Evolutionary conservation across 2,797 vertebrate genomes (phyloP).

Genomic region (Gephyroberyx darwinii): DNA sequence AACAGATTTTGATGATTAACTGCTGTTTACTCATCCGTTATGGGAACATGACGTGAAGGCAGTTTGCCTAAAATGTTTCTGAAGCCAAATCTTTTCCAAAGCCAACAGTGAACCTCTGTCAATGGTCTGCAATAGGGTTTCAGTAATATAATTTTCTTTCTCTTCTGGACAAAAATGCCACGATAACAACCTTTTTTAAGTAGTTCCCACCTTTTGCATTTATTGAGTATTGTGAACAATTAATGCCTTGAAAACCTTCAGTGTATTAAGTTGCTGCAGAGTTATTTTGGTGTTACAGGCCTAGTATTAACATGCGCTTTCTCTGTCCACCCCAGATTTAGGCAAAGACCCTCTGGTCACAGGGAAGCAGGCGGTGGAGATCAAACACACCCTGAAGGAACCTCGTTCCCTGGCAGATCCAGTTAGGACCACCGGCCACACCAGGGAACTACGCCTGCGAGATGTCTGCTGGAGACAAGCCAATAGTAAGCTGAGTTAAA

Average conservation of each 20-base stretch:
- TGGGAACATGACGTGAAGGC: slow-evolving; percentile 28
- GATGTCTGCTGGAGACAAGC: slow-evolving; percentile 79
- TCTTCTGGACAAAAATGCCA: neutral
- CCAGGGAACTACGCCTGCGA: slow-evolving; percentile 70
- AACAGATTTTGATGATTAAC: slow-evolving; percentile 31
- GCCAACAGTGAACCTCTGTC: neutral
- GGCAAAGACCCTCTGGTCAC: slow-evolving; percentile 84
- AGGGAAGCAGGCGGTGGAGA: slow-evolving; percentile 90
- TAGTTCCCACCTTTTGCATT: slow-evolving; percentile 14
- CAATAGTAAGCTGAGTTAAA: slow-evolving; percentile 73
- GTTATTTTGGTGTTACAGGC: neutral
- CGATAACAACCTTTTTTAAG: neutral
- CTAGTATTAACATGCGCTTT: slow-evolving; percentile 8
- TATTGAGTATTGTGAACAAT: neutral
- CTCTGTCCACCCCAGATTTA: slow-evolving; percentile 77
- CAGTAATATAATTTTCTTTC: neutral
- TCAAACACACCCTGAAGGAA: slow-evolving; percentile 90
- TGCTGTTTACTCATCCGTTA: slow-evolving; percentile 28
- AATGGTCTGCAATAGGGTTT: slow-evolving; percentile 3
- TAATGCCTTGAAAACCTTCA: neutral
- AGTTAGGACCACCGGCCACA: slow-evolving; percentile 75
- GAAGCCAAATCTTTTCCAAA: slow-evolving; percentile 26
- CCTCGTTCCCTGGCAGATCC: slow-evolving; percentile 86
- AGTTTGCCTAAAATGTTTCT: slow-evolving; percentile 40
- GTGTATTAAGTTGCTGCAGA: neutral